Percentiles rank a stretch among this genome's conserved stretches.
phyloP scores from a whole-genome alignment of 2,113 vertebrate genomes.

The Datnioides undecimradiatus region DNA sequence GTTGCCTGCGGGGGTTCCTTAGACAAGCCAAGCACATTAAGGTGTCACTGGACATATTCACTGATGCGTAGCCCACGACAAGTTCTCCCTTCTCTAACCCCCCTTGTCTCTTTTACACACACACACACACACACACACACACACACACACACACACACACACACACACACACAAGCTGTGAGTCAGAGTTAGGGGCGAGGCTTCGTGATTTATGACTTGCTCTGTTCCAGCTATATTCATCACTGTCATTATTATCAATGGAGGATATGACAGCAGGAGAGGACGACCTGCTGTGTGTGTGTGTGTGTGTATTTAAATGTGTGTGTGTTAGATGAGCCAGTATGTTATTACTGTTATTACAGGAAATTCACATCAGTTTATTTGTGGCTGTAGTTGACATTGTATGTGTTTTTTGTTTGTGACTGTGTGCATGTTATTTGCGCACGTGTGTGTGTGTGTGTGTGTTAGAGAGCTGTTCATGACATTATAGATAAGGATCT shows the following conservation, averaged over 20 bases:
- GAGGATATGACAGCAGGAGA: constrained; percentile 73
- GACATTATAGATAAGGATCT: not conserved
- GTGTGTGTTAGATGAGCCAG: constrained; percentile 48
- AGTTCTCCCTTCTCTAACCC: constrained; percentile 18
- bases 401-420: constrained; percentile 17
- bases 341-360: constrained; percentile 57
- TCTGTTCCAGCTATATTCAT: constrained; percentile 76
- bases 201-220: constrained; percentile 78
- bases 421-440: not conserved
- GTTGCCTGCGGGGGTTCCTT: constrained; percentile 63
- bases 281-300: constrained; percentile 55
- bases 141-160: constrained; percentile 27
- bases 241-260: constrained; percentile 82
- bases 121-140: constrained; percentile 11
- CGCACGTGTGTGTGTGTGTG: constrained; percentile 4
- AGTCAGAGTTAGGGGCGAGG: constrained; percentile 68
- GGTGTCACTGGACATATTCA: constrained; percentile 80
- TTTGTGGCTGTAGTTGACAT: constrained; percentile 15
- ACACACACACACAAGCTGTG: constrained; percentile 28
- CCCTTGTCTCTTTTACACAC: not conserved
- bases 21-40: constrained; percentile 82
- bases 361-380: constrained; percentile 53
- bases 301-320: not conserved
- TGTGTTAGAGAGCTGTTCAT: constrained; percentile 3
- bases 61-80: constrained; percentile 69